Evolutionary conservation across 1,140 invertebrate species (phyloP).

Genomic region (Papilio xuthus): DNA sequence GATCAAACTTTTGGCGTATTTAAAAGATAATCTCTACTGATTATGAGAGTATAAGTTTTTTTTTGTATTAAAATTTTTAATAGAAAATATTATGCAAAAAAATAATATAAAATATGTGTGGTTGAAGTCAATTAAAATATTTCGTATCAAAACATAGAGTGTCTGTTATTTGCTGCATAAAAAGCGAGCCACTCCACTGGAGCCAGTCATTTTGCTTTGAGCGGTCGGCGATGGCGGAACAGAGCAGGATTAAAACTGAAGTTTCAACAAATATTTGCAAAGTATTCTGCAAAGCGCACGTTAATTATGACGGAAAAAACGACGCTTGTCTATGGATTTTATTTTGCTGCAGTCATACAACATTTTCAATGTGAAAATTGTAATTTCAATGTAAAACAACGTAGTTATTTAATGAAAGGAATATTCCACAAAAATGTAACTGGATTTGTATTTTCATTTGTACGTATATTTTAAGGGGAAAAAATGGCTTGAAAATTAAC

Average conservation of each 20-base stretch:
- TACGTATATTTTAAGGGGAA: not conserved
- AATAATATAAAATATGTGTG: not conserved
- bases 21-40: not conserved
- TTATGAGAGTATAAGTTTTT: not conserved
- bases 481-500: too few species aligned
- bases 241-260: constrained; percentile 31
- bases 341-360: constrained; percentile 24
- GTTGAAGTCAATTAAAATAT: constrained; percentile 24
- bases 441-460: not conserved
- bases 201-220: constrained; percentile 26
- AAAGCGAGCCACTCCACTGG: constrained; percentile 25
- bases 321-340: constrained; percentile 33
- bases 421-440: not conserved
- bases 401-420: constrained; percentile 4
- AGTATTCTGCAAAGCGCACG: constrained; percentile 25
- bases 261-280: constrained; percentile 35
- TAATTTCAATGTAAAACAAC: constrained; percentile 1
- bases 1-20: not conserved
- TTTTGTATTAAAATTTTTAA: not conserved
- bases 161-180: constrained; percentile 23
- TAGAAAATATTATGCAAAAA: not conserved
- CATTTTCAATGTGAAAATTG: not conserved
- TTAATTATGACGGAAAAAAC: constrained; percentile 33
- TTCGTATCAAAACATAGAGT: constrained; percentile 12
- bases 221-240: constrained; percentile 20